Evolutionary conservation across 2,888 invertebrate species (phyloP).

Genomic region (Seira ritae): DNA sequence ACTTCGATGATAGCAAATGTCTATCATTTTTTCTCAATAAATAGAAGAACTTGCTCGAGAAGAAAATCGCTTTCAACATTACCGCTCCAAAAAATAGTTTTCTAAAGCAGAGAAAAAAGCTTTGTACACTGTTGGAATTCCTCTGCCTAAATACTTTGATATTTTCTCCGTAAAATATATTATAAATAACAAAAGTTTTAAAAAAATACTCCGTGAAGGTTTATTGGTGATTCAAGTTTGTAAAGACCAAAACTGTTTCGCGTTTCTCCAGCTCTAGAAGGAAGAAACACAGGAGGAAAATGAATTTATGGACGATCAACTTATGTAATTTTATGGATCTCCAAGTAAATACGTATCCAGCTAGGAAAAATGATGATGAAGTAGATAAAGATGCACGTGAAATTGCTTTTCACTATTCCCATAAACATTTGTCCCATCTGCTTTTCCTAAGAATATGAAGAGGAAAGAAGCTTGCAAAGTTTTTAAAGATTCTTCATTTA

Average conservation of each 20-base stretch:
- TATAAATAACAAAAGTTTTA: not conserved
- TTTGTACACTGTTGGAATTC: too few relatives aligned
- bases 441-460: too few relatives aligned
- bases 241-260: too few relatives aligned
- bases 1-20: not conserved
- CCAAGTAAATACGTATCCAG: not conserved
- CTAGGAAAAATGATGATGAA: not conserved
- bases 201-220: not conserved
- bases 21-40: not conserved
- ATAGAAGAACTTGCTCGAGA: too few relatives aligned
- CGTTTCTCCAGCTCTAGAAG: not conserved
- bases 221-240: slow-evolving; percentile 12
- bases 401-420: slow-evolving; percentile 39
- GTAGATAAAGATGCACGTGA: slow-evolving; percentile 46
- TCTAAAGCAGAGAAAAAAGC: too few relatives aligned
- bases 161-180: not conserved
- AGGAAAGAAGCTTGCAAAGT: not conserved
- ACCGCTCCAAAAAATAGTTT: too few relatives aligned
- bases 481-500: too few relatives aligned
- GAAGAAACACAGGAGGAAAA: not conserved
- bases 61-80: not conserved
- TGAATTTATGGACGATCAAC: slow-evolving; percentile 15
- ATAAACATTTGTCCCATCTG: slow-evolving; percentile 32
- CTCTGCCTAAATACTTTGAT: too few relatives aligned
- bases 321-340: slow-evolving; percentile 19